Conservation (phyloP, 2,113 vertebrate species). For the Ginglymostoma cirratum region DNA sequence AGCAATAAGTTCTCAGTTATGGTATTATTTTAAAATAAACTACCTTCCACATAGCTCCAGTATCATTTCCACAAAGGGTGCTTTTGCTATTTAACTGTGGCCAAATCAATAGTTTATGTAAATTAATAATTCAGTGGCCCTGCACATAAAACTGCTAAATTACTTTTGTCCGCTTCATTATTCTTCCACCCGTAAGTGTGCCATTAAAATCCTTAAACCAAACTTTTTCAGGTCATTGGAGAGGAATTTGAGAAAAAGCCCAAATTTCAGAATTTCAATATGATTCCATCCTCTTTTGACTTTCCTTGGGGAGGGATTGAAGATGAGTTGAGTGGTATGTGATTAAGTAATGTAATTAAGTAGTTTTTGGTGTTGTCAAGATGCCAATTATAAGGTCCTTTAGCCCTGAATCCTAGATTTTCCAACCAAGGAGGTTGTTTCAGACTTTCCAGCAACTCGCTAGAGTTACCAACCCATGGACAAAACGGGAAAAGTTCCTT, state of each 20-base stretch:
- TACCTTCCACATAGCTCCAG: neutral
- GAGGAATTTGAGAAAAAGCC: neutral
- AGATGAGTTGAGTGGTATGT: neutral
- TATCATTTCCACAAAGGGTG: neutral
- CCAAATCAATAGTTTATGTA: neutral
- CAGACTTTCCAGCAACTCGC: neutral
- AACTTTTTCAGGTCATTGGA: neutral
- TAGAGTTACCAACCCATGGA: neutral
- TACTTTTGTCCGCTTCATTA: neutral
- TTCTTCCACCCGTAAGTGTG: neutral
- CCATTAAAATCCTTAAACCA: neutral
- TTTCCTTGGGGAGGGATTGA: neutral
- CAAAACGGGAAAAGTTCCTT: neutral
- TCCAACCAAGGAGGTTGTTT: neutral
- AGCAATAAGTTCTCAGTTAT: neutral
- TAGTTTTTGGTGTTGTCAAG: neutral
- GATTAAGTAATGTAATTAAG: neutral
- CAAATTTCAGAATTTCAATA: neutral
- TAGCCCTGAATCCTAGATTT: neutral
- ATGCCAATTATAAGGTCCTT: neutral
- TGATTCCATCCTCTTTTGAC: neutral
- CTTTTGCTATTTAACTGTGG: neutral
- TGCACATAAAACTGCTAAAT: neutral
- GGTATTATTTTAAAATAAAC: neutral
- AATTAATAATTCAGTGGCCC: neutral